These are phyloP conservation scores for Nothocercus nigrocapillus DNA, from an alignment of 2,113 vertebrate genomes.

Conservation along the genomic window DNA sequence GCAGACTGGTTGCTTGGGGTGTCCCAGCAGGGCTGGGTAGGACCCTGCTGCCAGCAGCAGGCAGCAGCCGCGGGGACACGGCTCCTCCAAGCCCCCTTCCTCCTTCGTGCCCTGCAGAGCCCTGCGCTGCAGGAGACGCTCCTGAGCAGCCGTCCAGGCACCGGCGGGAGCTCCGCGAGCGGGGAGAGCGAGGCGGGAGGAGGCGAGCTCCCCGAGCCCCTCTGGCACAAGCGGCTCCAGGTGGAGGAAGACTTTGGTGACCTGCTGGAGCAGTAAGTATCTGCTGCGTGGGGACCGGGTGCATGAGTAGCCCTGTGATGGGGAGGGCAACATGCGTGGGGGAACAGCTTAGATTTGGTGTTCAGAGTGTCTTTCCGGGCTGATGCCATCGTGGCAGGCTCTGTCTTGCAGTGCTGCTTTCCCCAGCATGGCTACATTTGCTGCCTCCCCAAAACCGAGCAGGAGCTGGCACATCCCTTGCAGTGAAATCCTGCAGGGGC, in stretches of 20 bases:
- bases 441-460: no score
- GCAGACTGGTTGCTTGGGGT: accelerated
- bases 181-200: conserved; percentile 6
- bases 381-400: no score
- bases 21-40: neutral
- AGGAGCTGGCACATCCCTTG: neutral
- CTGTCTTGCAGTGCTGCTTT: no score
- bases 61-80: accelerated
- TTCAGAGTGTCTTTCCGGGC: no score
- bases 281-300: accelerated
- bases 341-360: no score
- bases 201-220: neutral
- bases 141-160: accelerated
- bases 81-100: neutral
- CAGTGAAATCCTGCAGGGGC: neutral
- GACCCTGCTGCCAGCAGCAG: no score
- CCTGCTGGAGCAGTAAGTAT: conserved; percentile 81
- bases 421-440: no score
- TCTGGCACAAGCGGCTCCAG: conserved; percentile 52
- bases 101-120: neutral
- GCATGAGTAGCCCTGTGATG: no score
- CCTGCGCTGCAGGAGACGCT: neutral
- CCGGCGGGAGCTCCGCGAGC: conserved; percentile 47
- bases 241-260: conserved; percentile 69
- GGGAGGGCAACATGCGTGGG: no score